Percentiles rank a stretch among this genome's conserved stretches.
phyloP scores from a whole-genome alignment of 2,888 invertebrate species.

The Acleris cristana region DNA sequence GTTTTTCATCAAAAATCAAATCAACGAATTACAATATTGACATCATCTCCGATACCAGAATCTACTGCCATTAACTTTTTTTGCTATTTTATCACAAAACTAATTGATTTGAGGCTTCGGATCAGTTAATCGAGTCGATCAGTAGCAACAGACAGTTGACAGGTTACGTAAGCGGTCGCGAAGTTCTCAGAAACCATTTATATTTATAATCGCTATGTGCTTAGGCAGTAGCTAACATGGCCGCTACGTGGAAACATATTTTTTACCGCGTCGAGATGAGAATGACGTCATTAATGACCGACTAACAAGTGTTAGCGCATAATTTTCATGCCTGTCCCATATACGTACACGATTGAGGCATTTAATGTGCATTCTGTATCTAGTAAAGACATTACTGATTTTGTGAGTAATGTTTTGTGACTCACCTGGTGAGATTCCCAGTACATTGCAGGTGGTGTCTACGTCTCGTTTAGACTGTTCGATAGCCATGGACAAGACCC shows the following conservation, averaged over 20 bases:
- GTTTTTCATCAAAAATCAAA: background rate
- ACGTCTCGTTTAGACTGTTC: constrained; percentile 94
- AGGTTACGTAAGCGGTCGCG: constrained; percentile 72
- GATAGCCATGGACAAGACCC: constrained; percentile 92
- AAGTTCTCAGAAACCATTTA: constrained; percentile 69
- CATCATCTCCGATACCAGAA: constrained; percentile 13
- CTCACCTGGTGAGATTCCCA: constrained; percentile 95
- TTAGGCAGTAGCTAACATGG: constrained; percentile 59
- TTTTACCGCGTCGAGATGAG: constrained; percentile 56
- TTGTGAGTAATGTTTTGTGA: constrained; percentile 46
- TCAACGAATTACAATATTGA: constrained; percentile 15
- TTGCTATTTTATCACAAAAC: constrained; percentile 17
- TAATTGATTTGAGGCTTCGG: constrained; percentile 16
- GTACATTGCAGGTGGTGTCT: constrained; percentile 91
- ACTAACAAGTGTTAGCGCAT: constrained; percentile 12
- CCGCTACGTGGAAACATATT: constrained; percentile 63
- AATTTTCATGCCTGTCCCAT: constrained; percentile 18
- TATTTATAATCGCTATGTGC: constrained; percentile 63
- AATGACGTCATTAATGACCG: constrained; percentile 66
- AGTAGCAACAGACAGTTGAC: constrained; percentile 52
- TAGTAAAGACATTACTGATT: constrained; percentile 11
- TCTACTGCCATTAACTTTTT: constrained; percentile 3
- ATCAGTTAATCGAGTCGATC: constrained; percentile 46
- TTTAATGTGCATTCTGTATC: constrained; percentile 5
- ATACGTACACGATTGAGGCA: constrained; percentile 24